Evolutionary conservation across 2,797 vertebrate species (phyloP), one percentile per base, ranked within the genome.

Genomic region (Rhinoraja longicauda): DNA sequence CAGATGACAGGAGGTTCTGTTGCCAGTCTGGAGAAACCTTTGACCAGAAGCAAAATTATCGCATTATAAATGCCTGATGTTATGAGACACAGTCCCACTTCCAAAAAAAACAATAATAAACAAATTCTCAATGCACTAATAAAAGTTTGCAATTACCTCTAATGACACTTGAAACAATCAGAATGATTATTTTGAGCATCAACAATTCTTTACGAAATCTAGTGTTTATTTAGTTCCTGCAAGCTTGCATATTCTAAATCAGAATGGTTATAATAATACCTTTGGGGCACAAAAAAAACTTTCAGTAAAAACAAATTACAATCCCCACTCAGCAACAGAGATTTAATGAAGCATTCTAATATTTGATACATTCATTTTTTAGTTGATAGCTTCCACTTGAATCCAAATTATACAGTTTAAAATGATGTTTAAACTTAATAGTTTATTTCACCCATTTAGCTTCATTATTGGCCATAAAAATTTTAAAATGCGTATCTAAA

Each of bases 181-280:
- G 24, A 53, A 53, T 92, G 15, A 73, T 92, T 70, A 73, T 57
- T 75, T 26, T 92, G 90, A 92, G 13, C 90, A 92, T 88, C 84
- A 73, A 53, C 64, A 91, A 53, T 73, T 91, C 90, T 91, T 70
- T 3, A 57, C 36, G 32, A 53, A 92, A 92, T 73, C 36, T 92
- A 57, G 70, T 75, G 45, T 75, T 92, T 92, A 92, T 92, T 92
- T 73, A 92, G 90, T 92, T 92, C 64, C 45, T 70, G 92, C 67
- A 73, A n/a, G 72, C 90, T 92, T 92, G 67, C 90, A 73, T 36
- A 73, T 75, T 92, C 90, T 53, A 45, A 92, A 75, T 24, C 24
- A 75, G 90, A 73, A 75, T 73, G 39, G 24, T 57, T 92, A 73
- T 29, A 29, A 73, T 92, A 92, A 75, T 92, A 92, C 90, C 90